Base-by-base conservation (phyloP, 2,797 vertebrate genomes). In the Hydrophis major region DNA sequence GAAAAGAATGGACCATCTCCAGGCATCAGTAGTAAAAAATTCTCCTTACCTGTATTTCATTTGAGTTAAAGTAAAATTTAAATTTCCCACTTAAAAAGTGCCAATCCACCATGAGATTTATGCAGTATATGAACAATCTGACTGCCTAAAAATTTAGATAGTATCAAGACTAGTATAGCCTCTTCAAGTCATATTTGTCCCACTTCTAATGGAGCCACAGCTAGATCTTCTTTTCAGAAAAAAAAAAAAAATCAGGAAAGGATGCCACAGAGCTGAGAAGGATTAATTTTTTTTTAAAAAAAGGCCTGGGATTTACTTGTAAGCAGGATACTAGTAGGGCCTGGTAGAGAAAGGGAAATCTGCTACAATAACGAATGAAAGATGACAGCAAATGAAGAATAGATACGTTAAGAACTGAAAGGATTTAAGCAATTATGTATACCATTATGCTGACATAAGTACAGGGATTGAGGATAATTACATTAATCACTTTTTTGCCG, bases 401-500 rank as follows among this genome's bases (percentile, higher is more conserved):
- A 37, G 16, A 42, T 10, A 14, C 55, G 18, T 59, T 78, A 7
- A 53, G 28, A 28, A n/a, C 59, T 28, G 8, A 20, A 86, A 42
- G 16, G 74, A 83, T 60, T 57, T 42, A 86, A 27, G 32, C 20
- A 53, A 20, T 50, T 87, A 10, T 88, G 32, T 87, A 91, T 87
- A 20, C 25, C 32, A 4, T 53, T 63, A 47, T 18, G 42, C 32
- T 57, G 78, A 69, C 7, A 74, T 28, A 57, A 63, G 11, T 13
- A 86, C 11, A n/a, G 25, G 53, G 37, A 47, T 89, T 61, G 27
- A 57, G 91, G 32, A 57, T 94, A 89, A 88, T 32, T 57, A 22
- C 92, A 14, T 59, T 87, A 89, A 86, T 28, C 59, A 50, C 92
- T 86, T 88, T 93, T 90, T 92, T 89, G 88, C 50, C 0, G 47